Evolutionary conservation across 2,113 vertebrate species (phyloP).

Genomic region (Calcarius ornatus): DNA sequence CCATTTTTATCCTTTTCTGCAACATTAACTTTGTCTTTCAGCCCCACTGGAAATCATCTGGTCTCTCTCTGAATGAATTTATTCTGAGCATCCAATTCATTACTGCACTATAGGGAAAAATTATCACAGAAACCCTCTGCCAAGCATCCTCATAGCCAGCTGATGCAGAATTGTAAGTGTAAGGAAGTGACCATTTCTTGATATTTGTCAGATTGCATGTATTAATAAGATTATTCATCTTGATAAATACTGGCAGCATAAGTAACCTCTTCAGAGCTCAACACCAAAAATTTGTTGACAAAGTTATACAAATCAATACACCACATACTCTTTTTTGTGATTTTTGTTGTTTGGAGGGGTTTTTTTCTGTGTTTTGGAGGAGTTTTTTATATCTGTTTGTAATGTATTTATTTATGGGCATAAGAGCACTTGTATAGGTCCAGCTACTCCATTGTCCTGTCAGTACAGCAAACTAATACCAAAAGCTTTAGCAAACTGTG

Average conservation of each 20-base stretch:
- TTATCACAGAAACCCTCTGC: neutral
- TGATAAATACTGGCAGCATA: neutral
- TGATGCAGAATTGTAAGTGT: neutral
- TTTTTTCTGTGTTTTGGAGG: neutral
- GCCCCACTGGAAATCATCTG: neutral
- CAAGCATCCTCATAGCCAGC: neutral
- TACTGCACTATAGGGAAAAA: neutral
- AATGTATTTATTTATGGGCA: neutral
- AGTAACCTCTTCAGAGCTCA: neutral
- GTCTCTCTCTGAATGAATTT: neutral
- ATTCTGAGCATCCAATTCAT: slow-evolving; percentile 2
- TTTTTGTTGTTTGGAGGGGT: neutral
- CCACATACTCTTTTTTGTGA: rapidly evolving
- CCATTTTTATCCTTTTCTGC: slow-evolving; percentile 15
- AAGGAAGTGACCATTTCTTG: neutral
- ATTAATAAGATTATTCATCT: neutral
- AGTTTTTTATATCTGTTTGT: neutral
- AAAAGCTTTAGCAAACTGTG: neutral
- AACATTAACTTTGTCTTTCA: neutral
- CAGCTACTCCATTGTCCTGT: neutral
- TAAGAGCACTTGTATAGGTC: neutral
- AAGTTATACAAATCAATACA: neutral
- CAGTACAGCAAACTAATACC: neutral
- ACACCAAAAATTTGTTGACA: neutral
- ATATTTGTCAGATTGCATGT: neutral